These are phyloP conservation scores for Polydesmus complanatus DNA, from an alignment of 2,888 invertebrate species.

Conservation along the genomic window DNA sequence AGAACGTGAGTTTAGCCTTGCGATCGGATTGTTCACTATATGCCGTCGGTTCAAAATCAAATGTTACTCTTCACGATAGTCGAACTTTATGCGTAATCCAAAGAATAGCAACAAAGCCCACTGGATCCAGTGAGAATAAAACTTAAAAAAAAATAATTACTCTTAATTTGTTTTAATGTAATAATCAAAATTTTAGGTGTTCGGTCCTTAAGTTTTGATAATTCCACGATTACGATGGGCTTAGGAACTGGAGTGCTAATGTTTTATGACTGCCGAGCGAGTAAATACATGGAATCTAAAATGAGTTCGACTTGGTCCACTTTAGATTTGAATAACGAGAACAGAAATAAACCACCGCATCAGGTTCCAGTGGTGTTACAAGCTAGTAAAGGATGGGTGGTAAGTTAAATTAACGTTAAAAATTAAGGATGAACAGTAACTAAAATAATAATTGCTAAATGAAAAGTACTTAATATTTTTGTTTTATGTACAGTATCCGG, in stretches of 20 bases:
- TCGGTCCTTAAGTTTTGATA: constrained; percentile 78
- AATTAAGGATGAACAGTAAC: not conserved
- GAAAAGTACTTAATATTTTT: not conserved
- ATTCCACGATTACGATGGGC: constrained; percentile 79
- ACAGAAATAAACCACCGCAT: not conserved
- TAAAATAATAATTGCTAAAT: not conserved
- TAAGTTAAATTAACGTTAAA: no score
- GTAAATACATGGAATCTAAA: constrained; percentile 70
- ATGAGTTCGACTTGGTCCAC: constrained; percentile 1
- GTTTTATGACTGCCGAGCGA: constrained; percentile 84
- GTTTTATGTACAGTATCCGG: constrained; percentile 50
- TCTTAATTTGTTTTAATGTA: not conserved
- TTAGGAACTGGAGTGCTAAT: constrained; percentile 81
- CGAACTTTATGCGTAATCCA: constrained; percentile 62
- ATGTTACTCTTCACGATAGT: constrained; percentile 76
- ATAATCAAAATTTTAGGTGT: constrained; percentile 44
- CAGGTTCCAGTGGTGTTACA: constrained; percentile 56
- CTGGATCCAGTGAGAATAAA: constrained; percentile 56
- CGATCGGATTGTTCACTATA: constrained; percentile 68
- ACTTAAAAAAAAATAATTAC: constrained; percentile 1
- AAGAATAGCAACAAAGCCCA: constrained; percentile 65
- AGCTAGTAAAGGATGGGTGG: constrained; percentile 78
- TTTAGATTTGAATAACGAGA: constrained; percentile 44
- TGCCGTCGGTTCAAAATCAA: constrained; percentile 86
- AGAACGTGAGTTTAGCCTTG: constrained; percentile 82